These are phyloP conservation scores for Neopelma chrysocephalum DNA, from an alignment of 2,797 vertebrate genomes.

Conservation along the genomic window DNA sequence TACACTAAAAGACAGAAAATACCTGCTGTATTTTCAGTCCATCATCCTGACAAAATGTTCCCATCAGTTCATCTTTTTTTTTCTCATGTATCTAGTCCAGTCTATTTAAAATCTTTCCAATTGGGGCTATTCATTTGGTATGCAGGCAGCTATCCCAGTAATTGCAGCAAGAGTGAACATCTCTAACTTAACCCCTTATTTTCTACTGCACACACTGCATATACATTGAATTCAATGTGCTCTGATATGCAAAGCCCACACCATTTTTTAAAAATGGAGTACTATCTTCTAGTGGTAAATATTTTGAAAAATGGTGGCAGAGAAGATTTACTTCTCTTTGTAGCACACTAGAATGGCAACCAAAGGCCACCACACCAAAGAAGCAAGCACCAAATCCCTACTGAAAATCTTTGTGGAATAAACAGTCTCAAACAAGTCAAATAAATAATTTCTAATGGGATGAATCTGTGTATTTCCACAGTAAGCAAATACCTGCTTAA, in stretches of 20 bases:
- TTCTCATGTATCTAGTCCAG: background rate
- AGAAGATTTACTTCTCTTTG: background rate
- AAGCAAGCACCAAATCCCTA: background rate
- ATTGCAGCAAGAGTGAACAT: background rate
- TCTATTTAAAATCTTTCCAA: background rate
- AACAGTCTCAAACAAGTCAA: background rate
- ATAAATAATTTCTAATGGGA: background rate
- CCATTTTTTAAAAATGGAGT: background rate
- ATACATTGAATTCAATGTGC: background rate
- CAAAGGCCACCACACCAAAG: background rate
- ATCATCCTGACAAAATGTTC: constrained; percentile 21
- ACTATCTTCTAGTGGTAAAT: background rate
- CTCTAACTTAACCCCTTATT: background rate
- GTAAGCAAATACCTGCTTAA: background rate
- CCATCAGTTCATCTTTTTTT: background rate
- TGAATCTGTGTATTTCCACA: background rate
- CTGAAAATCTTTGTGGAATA: background rate
- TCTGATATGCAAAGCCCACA: background rate
- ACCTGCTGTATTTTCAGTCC: background rate
- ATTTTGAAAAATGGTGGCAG: background rate
- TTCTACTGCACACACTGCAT: background rate
- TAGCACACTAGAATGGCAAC: background rate
- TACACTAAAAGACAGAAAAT: background rate
- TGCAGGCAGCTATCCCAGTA: background rate
- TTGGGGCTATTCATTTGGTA: background rate